phyloP scores from a whole-genome alignment of 1,140 invertebrate genomes.

The Vollenhovia emeryi region DNA sequence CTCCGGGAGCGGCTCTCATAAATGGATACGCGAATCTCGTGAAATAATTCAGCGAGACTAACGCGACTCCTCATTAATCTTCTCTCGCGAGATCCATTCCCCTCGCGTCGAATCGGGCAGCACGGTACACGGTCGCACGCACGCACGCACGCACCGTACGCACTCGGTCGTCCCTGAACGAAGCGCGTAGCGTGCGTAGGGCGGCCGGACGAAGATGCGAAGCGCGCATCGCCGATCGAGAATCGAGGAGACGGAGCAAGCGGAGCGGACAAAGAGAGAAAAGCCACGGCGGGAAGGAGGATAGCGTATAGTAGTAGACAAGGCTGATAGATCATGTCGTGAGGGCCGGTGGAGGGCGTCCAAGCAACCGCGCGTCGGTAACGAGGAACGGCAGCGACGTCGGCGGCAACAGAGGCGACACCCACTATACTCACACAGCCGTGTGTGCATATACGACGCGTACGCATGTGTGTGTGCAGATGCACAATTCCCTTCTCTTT shows the following conservation, averaged over 20 bases:
- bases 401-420: slow-evolving; percentile 74
- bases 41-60: slow-evolving; percentile 59
- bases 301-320: slow-evolving; percentile 66
- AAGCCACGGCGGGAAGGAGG: not conserved
- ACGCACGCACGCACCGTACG: not conserved
- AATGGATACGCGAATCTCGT: slow-evolving; percentile 51
- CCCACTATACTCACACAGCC: slow-evolving; percentile 71
- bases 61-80: slow-evolving; percentile 56
- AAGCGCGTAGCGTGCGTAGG: slow-evolving; percentile 28
- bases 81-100: slow-evolving; percentile 40
- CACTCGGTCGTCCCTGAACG: slow-evolving; percentile 26
- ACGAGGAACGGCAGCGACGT: slow-evolving; percentile 79
- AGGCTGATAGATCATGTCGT: slow-evolving; percentile 78
- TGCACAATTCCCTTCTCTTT: slow-evolving; percentile 26
- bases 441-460: slow-evolving; percentile 13
- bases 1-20: slow-evolving; percentile 44
- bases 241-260: slow-evolving; percentile 61
- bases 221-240: slow-evolving; percentile 47
- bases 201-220: not conserved
- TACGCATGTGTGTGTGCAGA: not conserved
- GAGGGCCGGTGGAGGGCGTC: slow-evolving; percentile 73
- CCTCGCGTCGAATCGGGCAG: slow-evolving; percentile 17
- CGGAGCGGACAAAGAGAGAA: slow-evolving; percentile 46
- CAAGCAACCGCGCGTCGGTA: slow-evolving; percentile 77
- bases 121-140: slow-evolving; percentile 1